Percentiles rank a stretch among this genome's conserved stretches.
These are phyloP conservation scores for Coenonympha arcania DNA, from an alignment of 2,888 invertebrate genomes.

Conservation along the genomic window DNA sequence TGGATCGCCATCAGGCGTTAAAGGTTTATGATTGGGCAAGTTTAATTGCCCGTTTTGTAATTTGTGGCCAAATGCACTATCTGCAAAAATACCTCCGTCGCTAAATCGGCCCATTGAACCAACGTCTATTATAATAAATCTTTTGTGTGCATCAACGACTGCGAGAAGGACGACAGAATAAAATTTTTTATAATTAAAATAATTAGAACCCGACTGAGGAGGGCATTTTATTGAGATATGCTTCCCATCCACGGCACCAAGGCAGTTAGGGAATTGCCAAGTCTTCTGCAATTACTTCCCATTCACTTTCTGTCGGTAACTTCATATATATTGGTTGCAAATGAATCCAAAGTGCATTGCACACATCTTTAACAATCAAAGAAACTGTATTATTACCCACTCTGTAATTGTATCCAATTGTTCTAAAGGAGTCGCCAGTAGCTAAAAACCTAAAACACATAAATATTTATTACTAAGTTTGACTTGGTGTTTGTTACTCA, in stretches of 20 bases:
- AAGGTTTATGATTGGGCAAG: constrained; percentile 24
- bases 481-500: constrained; percentile 17
- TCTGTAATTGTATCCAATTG: constrained; percentile 20
- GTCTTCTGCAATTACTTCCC: constrained; percentile 27
- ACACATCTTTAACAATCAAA: neutral
- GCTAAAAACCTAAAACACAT: neutral
- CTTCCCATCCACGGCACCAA: constrained; percentile 28
- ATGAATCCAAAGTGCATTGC: constrained; percentile 1
- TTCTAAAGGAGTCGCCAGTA: constrained; percentile 26
- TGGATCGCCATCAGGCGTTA: constrained; percentile 23
- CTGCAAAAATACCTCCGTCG: constrained; percentile 29
- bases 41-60: constrained; percentile 11
- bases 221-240: constrained; percentile 32
- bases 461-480: constrained; percentile 4
- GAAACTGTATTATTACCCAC: neutral
- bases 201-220: constrained; percentile 28
- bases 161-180: constrained; percentile 31
- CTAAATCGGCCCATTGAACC: constrained; percentile 26
- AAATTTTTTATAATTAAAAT: constrained; percentile 32
- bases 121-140: constrained; percentile 26
- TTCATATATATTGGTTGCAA: constrained; percentile 8
- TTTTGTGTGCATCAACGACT: constrained; percentile 26
- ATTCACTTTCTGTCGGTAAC: constrained; percentile 16
- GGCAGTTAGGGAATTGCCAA: constrained; percentile 31
- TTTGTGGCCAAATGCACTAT: constrained; percentile 2